Conservation (phyloP, 2,113 vertebrate species). For the Verasper variegatus region DNA sequence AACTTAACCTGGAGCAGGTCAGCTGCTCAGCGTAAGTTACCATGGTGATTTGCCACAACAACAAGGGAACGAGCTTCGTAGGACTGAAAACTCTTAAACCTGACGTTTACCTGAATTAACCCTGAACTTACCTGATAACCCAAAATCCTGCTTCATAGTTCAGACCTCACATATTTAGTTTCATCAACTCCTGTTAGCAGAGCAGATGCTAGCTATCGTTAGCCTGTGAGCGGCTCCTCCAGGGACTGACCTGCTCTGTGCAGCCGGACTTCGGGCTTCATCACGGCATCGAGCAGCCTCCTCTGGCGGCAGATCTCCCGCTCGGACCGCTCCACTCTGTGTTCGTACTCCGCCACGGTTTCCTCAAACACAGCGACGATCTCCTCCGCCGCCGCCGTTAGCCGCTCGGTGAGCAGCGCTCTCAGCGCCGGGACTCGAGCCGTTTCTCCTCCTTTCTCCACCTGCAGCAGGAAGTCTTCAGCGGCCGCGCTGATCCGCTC, state of each 20-base stretch:
- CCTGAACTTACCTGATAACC: too few species aligned
- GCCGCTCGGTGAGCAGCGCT: slow-evolving; percentile 58
- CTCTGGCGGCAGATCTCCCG: slow-evolving; percentile 45
- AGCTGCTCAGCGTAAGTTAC: too few species aligned
- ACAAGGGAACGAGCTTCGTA: too few species aligned
- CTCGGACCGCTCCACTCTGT: slow-evolving; percentile 8
- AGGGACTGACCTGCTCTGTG: slow-evolving; percentile 27
- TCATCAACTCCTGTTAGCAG: too few species aligned
- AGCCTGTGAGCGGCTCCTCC: neutral
- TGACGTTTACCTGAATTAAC: too few species aligned
- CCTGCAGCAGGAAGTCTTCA: slow-evolving; percentile 43
- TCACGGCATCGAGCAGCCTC: slow-evolving; percentile 55
- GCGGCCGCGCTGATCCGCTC: slow-evolving; percentile 43
- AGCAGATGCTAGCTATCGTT: too few species aligned
- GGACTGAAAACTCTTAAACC: too few species aligned
- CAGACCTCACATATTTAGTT: too few species aligned
- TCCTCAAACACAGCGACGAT: slow-evolving; percentile 46
- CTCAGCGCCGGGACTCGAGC: slow-evolving; percentile 13
- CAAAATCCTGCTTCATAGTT: too few species aligned
- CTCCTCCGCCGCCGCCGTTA: slow-evolving; percentile 50
- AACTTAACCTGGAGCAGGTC: too few species aligned
- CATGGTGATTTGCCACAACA: too few species aligned
- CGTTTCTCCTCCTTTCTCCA: slow-evolving; percentile 30
- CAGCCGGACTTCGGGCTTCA: slow-evolving; percentile 45
- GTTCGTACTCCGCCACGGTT: slow-evolving; percentile 36